Conservation (phyloP, 2,888 invertebrate species). For the Asteroscopus sphinx region DNA sequence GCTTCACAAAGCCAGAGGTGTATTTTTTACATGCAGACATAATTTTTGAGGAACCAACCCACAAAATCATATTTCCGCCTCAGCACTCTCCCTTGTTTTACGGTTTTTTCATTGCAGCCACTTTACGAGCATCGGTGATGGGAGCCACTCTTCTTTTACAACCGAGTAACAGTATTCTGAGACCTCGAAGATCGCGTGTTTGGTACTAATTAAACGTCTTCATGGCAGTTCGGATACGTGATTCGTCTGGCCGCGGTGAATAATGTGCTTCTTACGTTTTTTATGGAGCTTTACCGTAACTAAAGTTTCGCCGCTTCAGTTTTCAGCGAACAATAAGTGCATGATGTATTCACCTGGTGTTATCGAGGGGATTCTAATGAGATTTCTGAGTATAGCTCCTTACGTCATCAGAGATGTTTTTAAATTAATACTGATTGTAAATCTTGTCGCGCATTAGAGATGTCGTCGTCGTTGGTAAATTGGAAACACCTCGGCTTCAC, state of each 20-base stretch:
- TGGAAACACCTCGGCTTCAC: slow-evolving; percentile 81
- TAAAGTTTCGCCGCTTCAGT: slow-evolving; percentile 55
- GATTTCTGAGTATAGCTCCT: slow-evolving; percentile 75
- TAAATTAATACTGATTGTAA: slow-evolving; percentile 85
- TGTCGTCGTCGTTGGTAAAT: slow-evolving; percentile 75
- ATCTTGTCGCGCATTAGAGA: slow-evolving; percentile 78
- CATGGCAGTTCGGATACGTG: slow-evolving; percentile 74
- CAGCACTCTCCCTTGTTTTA: slow-evolving; percentile 81
- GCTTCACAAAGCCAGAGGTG: slow-evolving; percentile 41
- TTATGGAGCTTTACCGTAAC: slow-evolving; percentile 58
- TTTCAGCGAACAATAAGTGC: slow-evolving; percentile 44
- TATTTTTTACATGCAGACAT: slow-evolving; percentile 61
- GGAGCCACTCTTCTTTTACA: slow-evolving; percentile 78
- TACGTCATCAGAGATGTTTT: slow-evolving; percentile 79
- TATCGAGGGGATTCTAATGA: slow-evolving; percentile 62
- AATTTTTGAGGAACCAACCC: slow-evolving; percentile 66
- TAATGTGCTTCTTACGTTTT: slow-evolving; percentile 74
- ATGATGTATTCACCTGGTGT: slow-evolving; percentile 34
- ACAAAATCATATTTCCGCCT: slow-evolving; percentile 83
- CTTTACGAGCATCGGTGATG: slow-evolving; percentile 83
- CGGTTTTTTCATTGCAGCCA: slow-evolving; percentile 84
- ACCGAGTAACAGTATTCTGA: slow-evolving; percentile 75
- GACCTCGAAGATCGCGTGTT: slow-evolving; percentile 82
- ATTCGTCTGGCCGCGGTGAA: slow-evolving; percentile 75
- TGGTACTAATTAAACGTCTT: slow-evolving; percentile 85